Evolutionary conservation across 2,888 invertebrate genomes (phyloP), one percentile per base, ranked within the genome.

Genomic region (Drosophila macrospina): DNA sequence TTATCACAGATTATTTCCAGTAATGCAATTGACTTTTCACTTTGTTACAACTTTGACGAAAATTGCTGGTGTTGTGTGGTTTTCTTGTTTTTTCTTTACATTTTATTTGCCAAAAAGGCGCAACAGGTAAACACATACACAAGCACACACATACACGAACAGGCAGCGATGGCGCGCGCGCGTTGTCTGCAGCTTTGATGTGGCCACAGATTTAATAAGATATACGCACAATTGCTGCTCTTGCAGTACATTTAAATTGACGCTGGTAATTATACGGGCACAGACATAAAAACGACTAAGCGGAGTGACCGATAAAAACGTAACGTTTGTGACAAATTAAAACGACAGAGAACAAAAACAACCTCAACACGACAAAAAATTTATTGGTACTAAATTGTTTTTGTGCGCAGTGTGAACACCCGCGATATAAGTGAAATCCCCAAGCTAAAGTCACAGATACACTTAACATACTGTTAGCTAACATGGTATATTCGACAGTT

Each of bases 161-260:
- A 75, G 39, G 20, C 51, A 72, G 72, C 74, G 39, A 76, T 77
- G 76, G 76, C 76, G 76, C 76, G 76, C 76, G 76, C 74, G 76
- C 74, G 47, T 70, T 77, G 63, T 51, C 44, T 34, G 60, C 60
- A 55, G 63, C 54, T 57, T 62, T 36, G 39, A 32, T 56, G 34
- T 62, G 36, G 50, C 61, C 52, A 57, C 37, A 61, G 44, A 74
- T 57, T 42, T 42, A 47, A 48, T 32, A 37, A 16, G 52, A 59
- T 62, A 57, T 54, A 64, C 54, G 59, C 60, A 64, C 37, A 64
- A 60, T 34, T 42, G 39, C 30, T 15, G 44, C n/a, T 30, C n/a
- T 41, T 59, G 60, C 36, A 74, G 34, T 60, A 55, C 54, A 70
- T 68, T 75, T 51, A 42, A 64, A 45, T 61, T 56, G 54, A 42